phyloP scores from a whole-genome alignment of 2,888 invertebrate species.

The Busseola fusca region DNA sequence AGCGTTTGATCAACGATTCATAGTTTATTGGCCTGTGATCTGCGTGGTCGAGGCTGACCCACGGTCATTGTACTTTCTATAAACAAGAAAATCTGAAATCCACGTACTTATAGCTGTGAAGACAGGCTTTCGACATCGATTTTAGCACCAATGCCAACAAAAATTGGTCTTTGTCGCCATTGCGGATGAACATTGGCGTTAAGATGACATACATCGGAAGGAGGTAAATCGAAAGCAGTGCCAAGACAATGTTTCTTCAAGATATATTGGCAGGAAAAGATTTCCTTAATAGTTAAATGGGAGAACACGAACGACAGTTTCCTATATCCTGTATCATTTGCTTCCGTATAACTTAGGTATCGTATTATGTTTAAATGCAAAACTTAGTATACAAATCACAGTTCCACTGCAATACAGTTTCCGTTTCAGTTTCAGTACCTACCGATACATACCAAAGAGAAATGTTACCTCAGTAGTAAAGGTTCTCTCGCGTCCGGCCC shows the following conservation, averaged over 20 bases:
- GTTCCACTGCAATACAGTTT: too few species aligned
- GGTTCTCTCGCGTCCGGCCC: too few species aligned
- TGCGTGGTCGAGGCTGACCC: constrained; percentile 14
- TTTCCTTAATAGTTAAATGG: background rate
- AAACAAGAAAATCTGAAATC: constrained; percentile 20
- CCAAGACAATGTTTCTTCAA: constrained; percentile 18
- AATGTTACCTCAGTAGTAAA: too few species aligned
- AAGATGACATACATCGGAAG: constrained; percentile 12
- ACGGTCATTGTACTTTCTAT: constrained; percentile 10
- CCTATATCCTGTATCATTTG: background rate
- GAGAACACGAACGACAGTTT: background rate
- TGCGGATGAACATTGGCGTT: constrained; percentile 31
- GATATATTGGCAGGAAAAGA: background rate
- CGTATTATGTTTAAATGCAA: background rate
- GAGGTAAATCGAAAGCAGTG: constrained; percentile 7
- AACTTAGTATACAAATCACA: background rate
- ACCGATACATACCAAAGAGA: too few species aligned
- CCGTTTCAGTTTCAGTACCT: too few species aligned
- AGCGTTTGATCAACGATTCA: constrained; percentile 26
- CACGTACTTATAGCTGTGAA: constrained; percentile 1
- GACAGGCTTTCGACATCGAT: background rate
- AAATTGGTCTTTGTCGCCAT: constrained; percentile 14
- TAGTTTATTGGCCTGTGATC: constrained; percentile 39
- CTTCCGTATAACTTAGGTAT: background rate
- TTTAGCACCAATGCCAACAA: constrained; percentile 12